Evolutionary conservation across 2,797 vertebrate genomes (phyloP).

Genomic region (Cossypha polioptera): DNA sequence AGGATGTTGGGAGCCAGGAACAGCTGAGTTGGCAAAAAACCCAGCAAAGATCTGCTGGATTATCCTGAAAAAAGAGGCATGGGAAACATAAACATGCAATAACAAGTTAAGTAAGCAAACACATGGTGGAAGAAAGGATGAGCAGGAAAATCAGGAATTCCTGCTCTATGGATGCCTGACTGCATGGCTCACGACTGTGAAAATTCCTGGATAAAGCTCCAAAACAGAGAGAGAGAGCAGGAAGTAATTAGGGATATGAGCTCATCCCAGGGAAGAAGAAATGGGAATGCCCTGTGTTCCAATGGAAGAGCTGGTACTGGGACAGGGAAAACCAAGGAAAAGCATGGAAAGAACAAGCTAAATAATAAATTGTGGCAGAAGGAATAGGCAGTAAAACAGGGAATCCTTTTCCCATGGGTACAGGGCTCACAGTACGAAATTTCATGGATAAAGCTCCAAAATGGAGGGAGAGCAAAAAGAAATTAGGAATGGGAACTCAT

Average conservation of each 20-base stretch:
- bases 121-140: too few species aligned
- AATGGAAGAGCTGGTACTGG: not conserved
- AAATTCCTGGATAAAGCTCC: not conserved
- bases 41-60: conserved; percentile 92
- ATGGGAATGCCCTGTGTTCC: not conserved
- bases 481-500: not conserved
- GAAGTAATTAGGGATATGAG: not conserved
- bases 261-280: not conserved
- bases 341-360: not conserved
- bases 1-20: conserved; percentile 86
- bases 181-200: not conserved
- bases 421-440: not conserved
- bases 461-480: not conserved
- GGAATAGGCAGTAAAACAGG: not conserved
- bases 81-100: not conserved
- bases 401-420: not conserved
- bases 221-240: not conserved
- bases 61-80: conserved; percentile 77
- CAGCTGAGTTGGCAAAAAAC: conserved; percentile 86
- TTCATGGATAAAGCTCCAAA: not conserved
- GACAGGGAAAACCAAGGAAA: not conserved
- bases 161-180: not conserved
- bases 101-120: not conserved
- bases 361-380: not conserved
- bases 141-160: not conserved